These are phyloP conservation scores for Thalassaphorura encarpata DNA, from an alignment of 1,140 invertebrate genomes.

Conservation along the genomic window DNA sequence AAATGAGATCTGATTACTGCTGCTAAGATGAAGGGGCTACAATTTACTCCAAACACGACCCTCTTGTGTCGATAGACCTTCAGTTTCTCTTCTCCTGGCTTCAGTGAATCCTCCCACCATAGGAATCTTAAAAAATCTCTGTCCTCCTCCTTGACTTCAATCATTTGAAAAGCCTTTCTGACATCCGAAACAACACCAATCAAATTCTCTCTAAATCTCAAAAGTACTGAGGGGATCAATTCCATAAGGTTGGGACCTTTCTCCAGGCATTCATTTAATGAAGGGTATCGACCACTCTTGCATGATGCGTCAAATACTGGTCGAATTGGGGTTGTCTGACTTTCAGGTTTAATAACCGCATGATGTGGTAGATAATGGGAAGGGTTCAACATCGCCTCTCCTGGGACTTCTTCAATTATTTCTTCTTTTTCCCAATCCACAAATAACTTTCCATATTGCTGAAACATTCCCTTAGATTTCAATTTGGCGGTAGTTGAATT, in stretches of 20 bases:
- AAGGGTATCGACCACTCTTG: conserved; percentile 29
- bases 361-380: conserved; percentile 35
- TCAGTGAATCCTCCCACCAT: conserved; percentile 14
- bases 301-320: conserved; percentile 34
- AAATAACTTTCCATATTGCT: conserved; percentile 35
- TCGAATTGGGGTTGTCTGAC: conserved; percentile 33
- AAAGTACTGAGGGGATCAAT: conserved; percentile 35
- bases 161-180: conserved; percentile 39
- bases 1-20: conserved; percentile 20
- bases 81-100: not conserved
- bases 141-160: conserved; percentile 32
- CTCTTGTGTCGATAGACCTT: conserved; percentile 13
- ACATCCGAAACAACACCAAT: conserved; percentile 39
- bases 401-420: conserved; percentile 33
- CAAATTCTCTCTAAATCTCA: conserved; percentile 35
- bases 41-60: conserved; percentile 26
- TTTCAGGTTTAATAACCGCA: conserved; percentile 31
- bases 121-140: conserved; percentile 24
- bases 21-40: conserved; percentile 20
- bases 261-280: conserved; percentile 37
- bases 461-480: conserved; percentile 22
- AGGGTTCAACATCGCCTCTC: conserved; percentile 16
- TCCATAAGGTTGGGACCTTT: conserved; percentile 38
- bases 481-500: conserved; percentile 29
- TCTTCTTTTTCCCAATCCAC: conserved; percentile 33